Evolutionary conservation across 2,113 vertebrate species (phyloP), one percentile per base, ranked within the genome.

Genomic region (Amia ocellicauda): DNA sequence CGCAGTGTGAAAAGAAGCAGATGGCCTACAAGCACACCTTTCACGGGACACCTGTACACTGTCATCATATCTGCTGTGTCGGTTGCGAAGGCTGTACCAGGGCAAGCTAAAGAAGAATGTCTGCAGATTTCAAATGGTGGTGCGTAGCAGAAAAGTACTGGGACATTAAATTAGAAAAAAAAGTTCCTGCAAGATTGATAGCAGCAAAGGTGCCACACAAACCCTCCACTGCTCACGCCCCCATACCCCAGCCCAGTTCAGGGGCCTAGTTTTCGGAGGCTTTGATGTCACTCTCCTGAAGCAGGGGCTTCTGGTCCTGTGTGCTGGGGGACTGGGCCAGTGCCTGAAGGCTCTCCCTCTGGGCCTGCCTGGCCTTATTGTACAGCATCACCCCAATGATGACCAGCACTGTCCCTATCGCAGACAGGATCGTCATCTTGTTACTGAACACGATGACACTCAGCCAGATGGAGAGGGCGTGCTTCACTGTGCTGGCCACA

Each of bases 371-470:
- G 58, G 97, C 94, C 43, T 93, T 94, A 86, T 93, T 98, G 75
- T 98, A 99, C 0, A 98, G 82, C 13, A 97, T 72, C 29, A 98
- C 95, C 0, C 97, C 97, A 0, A 91, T 7, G 0, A 84, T 93
- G 57, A 99, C 97, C 0, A 97, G 69, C 0, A 84, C 27, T 0
- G 94, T 98, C 51, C 97, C 96, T 0, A 80, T 8, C 2, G 96
- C 96, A 0, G 94, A 93, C 67, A 95, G 88, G 70, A 91, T 72
- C 2, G 91, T 95, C 78, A 98, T 88, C 20, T 82, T 91, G 84
- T 99, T 99, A 22, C 91, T 93, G 22, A 99, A 99, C 19, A 99
- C 79, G 10, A 99, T 91, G 80, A 99, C 80, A 74, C 97, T 99
- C 26, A 99, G 87, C 97, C 96, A 99, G 56, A 98, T 91, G 0